Conservation (phyloP, 2,113 vertebrate genomes). For the Tautogolabrus adspersus region DNA sequence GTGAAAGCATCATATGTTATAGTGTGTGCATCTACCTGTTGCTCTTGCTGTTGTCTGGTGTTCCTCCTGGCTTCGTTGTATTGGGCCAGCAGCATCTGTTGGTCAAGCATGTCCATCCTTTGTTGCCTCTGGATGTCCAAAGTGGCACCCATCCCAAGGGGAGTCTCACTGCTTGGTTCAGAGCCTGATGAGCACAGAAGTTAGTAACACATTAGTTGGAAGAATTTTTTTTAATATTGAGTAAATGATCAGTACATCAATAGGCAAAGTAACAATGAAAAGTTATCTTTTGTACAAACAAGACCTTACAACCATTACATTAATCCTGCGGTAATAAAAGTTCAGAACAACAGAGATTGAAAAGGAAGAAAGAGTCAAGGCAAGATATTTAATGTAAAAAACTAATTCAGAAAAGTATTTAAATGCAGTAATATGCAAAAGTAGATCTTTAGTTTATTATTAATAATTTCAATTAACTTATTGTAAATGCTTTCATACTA, state of each 20-base stretch:
- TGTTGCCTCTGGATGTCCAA: constrained; percentile 97
- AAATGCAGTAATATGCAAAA: too few relatives aligned
- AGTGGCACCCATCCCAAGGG: constrained; percentile 95
- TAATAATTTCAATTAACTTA: too few relatives aligned
- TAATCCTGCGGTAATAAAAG: too few relatives aligned
- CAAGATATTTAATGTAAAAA: too few relatives aligned
- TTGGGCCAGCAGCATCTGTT: constrained; percentile 93
- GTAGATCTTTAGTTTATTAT: too few relatives aligned
- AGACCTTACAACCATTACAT: too few relatives aligned
- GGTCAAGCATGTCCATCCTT: constrained; percentile 93
- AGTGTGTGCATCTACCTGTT: constrained; percentile 62
- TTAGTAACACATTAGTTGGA: neutral
- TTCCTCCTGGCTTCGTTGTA: constrained; percentile 88
- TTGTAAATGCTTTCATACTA: too few relatives aligned
- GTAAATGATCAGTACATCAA: neutral
- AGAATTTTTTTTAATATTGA: neutral
- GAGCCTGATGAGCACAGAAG: constrained; percentile 60
- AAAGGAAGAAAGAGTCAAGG: too few relatives aligned
- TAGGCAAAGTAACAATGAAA: too few relatives aligned
- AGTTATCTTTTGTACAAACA: too few relatives aligned
- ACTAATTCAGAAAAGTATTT: too few relatives aligned
- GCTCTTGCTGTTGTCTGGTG: constrained; percentile 88
- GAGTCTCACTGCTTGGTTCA: constrained; percentile 87
- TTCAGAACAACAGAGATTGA: too few relatives aligned
- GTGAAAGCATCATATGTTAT: neutral